Base-by-base conservation (phyloP, 2,797 vertebrate genomes). In the Mormyrops attenuatus region DNA sequence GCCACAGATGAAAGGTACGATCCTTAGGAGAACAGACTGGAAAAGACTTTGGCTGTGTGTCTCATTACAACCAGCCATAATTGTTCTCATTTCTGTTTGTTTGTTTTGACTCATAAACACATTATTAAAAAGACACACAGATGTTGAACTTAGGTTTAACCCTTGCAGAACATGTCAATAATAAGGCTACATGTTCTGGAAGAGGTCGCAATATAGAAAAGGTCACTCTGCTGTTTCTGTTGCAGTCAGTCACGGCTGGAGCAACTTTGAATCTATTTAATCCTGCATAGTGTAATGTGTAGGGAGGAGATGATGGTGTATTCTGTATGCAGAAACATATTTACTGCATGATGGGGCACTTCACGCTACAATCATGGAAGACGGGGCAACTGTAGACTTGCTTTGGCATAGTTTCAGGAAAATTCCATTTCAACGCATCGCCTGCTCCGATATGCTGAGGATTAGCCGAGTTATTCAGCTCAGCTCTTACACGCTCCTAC, bases 61-160 rank as follows among this genome's bases (percentile, higher is more conserved):
- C 73, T 82, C 41, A 47, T 85, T 5, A 85, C 80, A 49, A 50
- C n/a, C 41, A 5, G n/a, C 47, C 44, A n/a, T 34, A 57, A 55
- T 50, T 87, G 85, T 38, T 5, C 52, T 57, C 26, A 34, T 53
- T 53, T 55, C 22, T 87, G n/a, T 57, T 15, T 57, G 26, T 87
- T 87, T 41, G 30, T 20, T 87, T 87, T 87, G 85, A 57, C 50
- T 38, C 52, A 41, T 87, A 87, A 87, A 87, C 50, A 87, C 52
- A 34, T 87, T 55, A 87, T 87, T 87, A 85, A 85, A 85, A n/a
- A n/a, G 47, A 26, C n/a, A 87, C 85, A 60, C 52, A 85, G 82
- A 60, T 55, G 85, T 6, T 57, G 52, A 50, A 53, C 26, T 38
- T 20, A 8, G 52, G 15, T 60, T 50, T 55, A 55, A 87, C 11